Conservation (phyloP, 2,113 vertebrate species). For the Spea multiplicata region DNA sequence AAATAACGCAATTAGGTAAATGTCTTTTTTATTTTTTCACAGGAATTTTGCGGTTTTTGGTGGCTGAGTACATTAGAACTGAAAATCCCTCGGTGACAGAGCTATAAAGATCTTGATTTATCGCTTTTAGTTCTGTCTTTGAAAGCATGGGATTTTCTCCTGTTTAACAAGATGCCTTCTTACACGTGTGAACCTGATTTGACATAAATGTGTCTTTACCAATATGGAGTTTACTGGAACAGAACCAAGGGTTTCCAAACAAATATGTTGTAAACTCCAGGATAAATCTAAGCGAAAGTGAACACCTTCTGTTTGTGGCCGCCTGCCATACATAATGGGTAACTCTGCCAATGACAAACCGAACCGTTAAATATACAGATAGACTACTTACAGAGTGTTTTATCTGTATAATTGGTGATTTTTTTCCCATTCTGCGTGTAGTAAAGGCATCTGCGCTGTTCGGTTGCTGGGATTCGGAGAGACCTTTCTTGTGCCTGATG, state of each 20-base stretch:
- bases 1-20: not conserved
- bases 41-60: too few species aligned
- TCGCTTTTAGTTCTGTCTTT: too few species aligned
- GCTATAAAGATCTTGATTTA: too few species aligned
- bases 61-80: too few species aligned
- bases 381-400: not conserved
- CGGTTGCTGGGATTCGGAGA: too few species aligned
- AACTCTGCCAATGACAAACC: not conserved
- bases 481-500: too few species aligned
- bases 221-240: conserved; percentile 18
- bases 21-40: too few species aligned
- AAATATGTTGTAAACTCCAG: conserved; percentile 12
- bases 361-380: not conserved
- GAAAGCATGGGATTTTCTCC: not conserved
- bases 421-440: too few species aligned
- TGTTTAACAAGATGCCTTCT: not conserved
- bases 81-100: too few species aligned
- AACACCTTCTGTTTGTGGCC: conserved; percentile 24
- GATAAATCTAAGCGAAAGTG: not conserved
- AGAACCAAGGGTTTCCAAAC: conserved; percentile 12
- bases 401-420: too few species aligned
- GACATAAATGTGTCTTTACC: conserved; percentile 21
- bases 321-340: conserved; percentile 7
- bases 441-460: too few species aligned
- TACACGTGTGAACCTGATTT: conserved; percentile 3